Evolutionary conservation across 2,888 invertebrate genomes (phyloP).

Genomic region (Rugalucina vietnamica): DNA sequence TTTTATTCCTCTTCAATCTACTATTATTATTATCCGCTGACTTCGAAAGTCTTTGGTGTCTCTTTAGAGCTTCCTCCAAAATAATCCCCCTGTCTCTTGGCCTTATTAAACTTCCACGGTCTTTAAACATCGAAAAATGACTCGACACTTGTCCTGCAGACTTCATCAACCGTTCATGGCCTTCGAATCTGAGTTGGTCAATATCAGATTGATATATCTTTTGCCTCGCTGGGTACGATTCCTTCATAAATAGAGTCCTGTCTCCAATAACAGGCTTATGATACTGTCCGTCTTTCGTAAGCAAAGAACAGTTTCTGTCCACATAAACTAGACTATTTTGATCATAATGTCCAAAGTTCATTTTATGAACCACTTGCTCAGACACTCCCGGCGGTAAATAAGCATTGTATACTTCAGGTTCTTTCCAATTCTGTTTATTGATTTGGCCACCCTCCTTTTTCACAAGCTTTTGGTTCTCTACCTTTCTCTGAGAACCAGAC

Average conservation of each 20-base stretch:
- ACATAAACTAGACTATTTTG: neutral
- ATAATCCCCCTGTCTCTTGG: constrained; percentile 32
- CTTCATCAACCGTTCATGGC: constrained; percentile 44
- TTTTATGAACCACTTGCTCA: constrained; percentile 33
- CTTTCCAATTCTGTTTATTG: no score
- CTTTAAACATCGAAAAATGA: constrained; percentile 54
- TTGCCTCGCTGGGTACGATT: constrained; percentile 41
- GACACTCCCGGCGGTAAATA: constrained; percentile 55
- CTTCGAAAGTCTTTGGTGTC: constrained; percentile 10
- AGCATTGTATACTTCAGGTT: constrained; percentile 52
- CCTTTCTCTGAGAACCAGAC: neutral
- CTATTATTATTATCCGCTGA: neutral
- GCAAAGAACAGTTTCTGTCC: neutral
- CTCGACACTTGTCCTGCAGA: constrained; percentile 43
- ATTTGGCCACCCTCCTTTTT: no score
- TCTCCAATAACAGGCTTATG: constrained; percentile 57
- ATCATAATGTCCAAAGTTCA: neutral
- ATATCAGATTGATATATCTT: constrained; percentile 48
- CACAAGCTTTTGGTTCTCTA: neutral
- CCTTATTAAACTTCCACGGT: constrained; percentile 23
- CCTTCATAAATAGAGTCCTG: constrained; percentile 40
- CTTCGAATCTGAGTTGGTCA: constrained; percentile 48
- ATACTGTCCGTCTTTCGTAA: constrained; percentile 19
- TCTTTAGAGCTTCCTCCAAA: constrained; percentile 43
- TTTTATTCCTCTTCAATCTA: neutral